Evolutionary conservation across 2,888 invertebrate species (phyloP), one percentile per base, ranked within the genome.

Genomic region (Hirtodrosophila trivittata): DNA sequence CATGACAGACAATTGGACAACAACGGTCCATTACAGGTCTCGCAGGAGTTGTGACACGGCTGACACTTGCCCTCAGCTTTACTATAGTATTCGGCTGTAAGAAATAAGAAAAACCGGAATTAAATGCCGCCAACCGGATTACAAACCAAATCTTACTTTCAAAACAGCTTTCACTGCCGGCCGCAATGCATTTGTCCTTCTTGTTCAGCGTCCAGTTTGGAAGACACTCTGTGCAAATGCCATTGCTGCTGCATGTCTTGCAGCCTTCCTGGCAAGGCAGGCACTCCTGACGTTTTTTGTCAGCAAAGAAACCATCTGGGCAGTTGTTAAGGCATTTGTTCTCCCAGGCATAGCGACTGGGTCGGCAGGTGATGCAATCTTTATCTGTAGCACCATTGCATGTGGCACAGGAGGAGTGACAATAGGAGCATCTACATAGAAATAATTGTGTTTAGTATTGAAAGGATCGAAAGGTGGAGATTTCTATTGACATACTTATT

Each of bases 341-440:
- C 72, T 95, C 93, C 77, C 94, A 92, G 59, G 94, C 93, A 88
- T 94, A 95, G 62, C 93, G 93, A 43, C 95, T 94, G 30, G 94
- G 91, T 63, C 94, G 94, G 91, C 97, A 97, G 9, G 95, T 94
- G 77, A 96, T 95, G 91, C 97, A 97, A 86, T 96, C 95, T 16
- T 94, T 92, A 82, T 94, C 94, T 26, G 94, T 93, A 10, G 95
- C 93, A 25, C 96, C 96, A 75, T 93, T 94, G 89, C 97, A 97
- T 16, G 96, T 95, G 84, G 95, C 94, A 89, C 97, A 97, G 16
- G 94, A 93, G 45, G 93, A 91, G 90, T 97, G 95, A 88, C 97
- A 97, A 45, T 94, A 93, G 28, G 94, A 93, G 89, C 97, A 97
- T 86, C 94, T 95, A 77, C 3, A n/a, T n/a, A 77, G 55, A 47